These are phyloP conservation scores for Leptopterna dolabrata DNA, from an alignment of 2,888 invertebrate species.

Conservation along the genomic window DNA sequence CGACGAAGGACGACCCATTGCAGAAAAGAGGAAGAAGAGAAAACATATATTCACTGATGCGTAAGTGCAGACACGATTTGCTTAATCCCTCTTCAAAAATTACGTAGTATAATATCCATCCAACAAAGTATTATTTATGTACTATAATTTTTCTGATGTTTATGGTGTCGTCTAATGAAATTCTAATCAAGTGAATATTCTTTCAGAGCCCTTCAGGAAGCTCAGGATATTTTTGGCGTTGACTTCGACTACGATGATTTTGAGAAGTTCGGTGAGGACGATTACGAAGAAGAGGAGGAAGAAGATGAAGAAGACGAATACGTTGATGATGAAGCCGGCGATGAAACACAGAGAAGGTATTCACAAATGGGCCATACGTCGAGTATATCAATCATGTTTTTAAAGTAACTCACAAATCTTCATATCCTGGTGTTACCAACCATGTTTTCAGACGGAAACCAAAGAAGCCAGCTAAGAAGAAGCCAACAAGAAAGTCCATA, in stretches of 20 bases:
- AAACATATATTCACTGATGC: conserved; percentile 88
- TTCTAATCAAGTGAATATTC: background rate
- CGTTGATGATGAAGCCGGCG: conserved; percentile 80
- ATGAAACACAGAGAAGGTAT: conserved; percentile 65
- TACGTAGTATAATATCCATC: no score
- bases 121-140: no score
- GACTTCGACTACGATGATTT: conserved; percentile 96
- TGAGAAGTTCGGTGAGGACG: conserved; percentile 87
- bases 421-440: background rate
- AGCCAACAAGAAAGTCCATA: conserved; percentile 85
- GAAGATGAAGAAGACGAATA: conserved; percentile 81
- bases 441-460: conserved; percentile 69
- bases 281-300: conserved; percentile 86
- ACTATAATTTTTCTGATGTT: no score
- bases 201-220: conserved; percentile 86
- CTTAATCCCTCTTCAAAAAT: background rate
- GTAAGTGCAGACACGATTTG: conserved; percentile 69
- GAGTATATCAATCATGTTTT: background rate
- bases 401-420: background rate
- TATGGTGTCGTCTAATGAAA: no score
- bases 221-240: conserved; percentile 99
- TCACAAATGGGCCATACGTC: background rate
- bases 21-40: conserved; percentile 81
- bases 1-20: conserved; percentile 90
- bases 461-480: conserved; percentile 81